Evolutionary conservation across 2,797 vertebrate species (phyloP), one percentile per base, ranked within the genome.

Genomic region (Rhynchonycteris naso): DNA sequence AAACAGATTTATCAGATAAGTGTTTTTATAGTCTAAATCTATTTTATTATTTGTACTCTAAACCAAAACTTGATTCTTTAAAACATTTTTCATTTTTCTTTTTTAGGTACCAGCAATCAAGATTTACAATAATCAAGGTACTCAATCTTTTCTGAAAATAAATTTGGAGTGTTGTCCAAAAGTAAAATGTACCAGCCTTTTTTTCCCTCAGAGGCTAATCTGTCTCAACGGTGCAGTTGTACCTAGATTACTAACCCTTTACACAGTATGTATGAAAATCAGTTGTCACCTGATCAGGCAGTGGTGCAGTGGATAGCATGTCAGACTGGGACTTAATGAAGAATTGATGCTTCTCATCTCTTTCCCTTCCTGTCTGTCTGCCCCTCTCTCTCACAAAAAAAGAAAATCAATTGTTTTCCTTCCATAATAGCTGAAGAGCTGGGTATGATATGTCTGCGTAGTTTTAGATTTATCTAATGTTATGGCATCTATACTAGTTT

Each of bases 41-140:
- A 72, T 78, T 92, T 75, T 81, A 82, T 86, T 90, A 61, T 81
- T 35, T 96, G 14, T 22, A 69, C 79, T 85, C 38, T 87, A 84
- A 95, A 69, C 9, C 28, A 76, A 82, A 96, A 75, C 24, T 79
- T 66, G 15, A 19, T 93, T 92, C 35, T 95, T 96, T 93, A 59
- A 96, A 93, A 66, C 0, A 9, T 52, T 85, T 88, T 47, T 54
- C 0, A 9, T 43, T 63, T 71, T n/a, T 56, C 18, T 72, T 78
- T 84, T 89, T 81, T 56, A 96, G 66, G 59, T 87, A 43, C 24
- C 43, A 87, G 12, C 61, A 63, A 63, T 92, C 50, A 65, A 95
- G 16, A 13, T 66, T 90, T 87, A 69, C 16, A 66, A 9, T 75
- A 50, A 83, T 28, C 19, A 92, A 95, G 38, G 66, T 95, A 95